Conservation (phyloP, 2,888 invertebrate genomes). For the Orthonychiurus folsomi region DNA sequence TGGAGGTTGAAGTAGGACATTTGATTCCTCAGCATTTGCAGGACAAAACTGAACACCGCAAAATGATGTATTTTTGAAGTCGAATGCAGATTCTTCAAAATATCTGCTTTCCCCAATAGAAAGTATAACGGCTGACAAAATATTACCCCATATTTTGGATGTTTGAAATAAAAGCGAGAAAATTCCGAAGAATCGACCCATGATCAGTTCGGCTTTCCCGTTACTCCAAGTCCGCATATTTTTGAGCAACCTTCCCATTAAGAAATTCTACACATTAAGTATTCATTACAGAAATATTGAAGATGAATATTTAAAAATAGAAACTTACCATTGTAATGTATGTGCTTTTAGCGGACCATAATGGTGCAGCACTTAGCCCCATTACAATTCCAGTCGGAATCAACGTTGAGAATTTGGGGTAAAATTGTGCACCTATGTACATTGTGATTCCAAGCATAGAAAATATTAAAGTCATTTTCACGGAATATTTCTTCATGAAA, state of each 20-base stretch:
- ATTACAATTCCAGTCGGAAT: conserved; percentile 86
- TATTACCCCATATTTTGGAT: conserved; percentile 86
- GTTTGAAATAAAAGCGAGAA: conserved; percentile 93
- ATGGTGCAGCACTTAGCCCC: conserved; percentile 89
- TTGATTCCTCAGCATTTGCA: conserved; percentile 33
- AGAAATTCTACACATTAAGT: too few species aligned
- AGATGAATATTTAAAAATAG: too few species aligned
- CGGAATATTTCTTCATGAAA: background rate
- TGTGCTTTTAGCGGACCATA: conserved; percentile 94
- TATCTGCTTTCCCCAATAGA: conserved; percentile 53
- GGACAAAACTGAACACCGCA: conserved; percentile 70
- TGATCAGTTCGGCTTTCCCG: conserved; percentile 79
- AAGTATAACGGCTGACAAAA: conserved; percentile 81
- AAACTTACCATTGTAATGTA: conserved; percentile 43
- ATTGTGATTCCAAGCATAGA: conserved; percentile 45
- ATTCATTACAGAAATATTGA: too few species aligned
- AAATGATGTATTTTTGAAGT: conserved; percentile 40
- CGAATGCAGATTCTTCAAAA: conserved; percentile 6
- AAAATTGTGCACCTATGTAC: conserved; percentile 89
- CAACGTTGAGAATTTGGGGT: conserved; percentile 77
- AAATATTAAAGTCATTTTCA: background rate
- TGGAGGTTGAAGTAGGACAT: background rate
- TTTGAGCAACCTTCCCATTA: background rate
- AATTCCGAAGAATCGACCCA: conserved; percentile 94
- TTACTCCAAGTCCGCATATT: conserved; percentile 45